A percentile compares a stretch with the other conserved stretches of the same genome.
These are phyloP conservation scores for Ornithoptera priamus DNA, from an alignment of 2,888 invertebrate genomes.

Conservation along the genomic window DNA sequence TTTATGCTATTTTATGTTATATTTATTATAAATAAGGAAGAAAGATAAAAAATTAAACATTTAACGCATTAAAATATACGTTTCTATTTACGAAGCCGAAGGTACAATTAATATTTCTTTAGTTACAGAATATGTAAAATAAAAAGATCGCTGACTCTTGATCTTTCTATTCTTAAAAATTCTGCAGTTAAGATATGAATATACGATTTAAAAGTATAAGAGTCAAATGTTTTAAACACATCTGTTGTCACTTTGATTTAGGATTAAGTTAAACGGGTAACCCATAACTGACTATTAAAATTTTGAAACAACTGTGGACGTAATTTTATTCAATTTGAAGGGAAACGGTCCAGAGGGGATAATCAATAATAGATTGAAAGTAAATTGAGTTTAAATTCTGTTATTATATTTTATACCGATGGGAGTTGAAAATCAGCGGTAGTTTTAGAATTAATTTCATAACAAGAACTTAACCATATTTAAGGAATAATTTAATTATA, in stretches of 20 bases:
- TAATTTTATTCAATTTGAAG: conserved; percentile 6
- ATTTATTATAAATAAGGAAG: too few relatives aligned
- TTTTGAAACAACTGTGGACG: not conserved
- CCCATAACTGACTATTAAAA: conserved; percentile 3
- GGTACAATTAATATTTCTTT: not conserved
- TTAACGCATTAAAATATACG: too few relatives aligned
- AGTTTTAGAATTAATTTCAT: conserved; percentile 1
- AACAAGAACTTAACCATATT: not conserved
- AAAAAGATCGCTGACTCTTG: not conserved
- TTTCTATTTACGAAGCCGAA: not conserved
- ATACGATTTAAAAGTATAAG: not conserved
- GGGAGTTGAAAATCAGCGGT: not conserved
- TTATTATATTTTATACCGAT: conserved; percentile 1
- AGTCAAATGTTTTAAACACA: not conserved
- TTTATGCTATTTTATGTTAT: too few relatives aligned
- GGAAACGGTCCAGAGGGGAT: not conserved
- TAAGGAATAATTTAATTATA: not conserved
- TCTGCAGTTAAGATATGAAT: not conserved
- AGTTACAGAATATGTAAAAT: not conserved
- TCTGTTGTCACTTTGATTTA: not conserved
- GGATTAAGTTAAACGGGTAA: not conserved
- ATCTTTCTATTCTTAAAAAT: not conserved
- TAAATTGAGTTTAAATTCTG: conserved; percentile 4
- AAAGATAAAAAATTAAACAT: too few relatives aligned
- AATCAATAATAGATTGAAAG: conserved; percentile 4